Evolutionary conservation across 2,888 invertebrate species (phyloP).

Genomic region (Cyclophora punctaria): DNA sequence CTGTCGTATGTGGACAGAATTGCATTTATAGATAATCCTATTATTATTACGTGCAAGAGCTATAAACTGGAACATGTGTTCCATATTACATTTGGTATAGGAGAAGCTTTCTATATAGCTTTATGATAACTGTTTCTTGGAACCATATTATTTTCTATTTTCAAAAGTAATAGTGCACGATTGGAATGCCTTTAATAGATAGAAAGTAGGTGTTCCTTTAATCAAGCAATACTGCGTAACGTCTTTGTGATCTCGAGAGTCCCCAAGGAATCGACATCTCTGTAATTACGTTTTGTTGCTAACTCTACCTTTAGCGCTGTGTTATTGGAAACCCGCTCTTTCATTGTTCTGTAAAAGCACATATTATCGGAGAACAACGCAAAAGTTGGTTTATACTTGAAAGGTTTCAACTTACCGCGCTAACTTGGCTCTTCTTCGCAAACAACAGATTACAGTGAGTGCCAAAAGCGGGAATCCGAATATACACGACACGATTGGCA

Average conservation of each 20-base stretch:
- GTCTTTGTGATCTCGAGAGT: slow-evolving; percentile 12
- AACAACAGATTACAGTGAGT: slow-evolving; percentile 89
- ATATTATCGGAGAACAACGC: no score
- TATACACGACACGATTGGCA: slow-evolving; percentile 92
- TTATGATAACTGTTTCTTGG: no score
- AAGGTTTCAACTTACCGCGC: slow-evolving; percentile 65
- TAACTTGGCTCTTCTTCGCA: slow-evolving; percentile 87
- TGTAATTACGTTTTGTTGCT: slow-evolving; percentile 15
- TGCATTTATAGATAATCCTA: no score
- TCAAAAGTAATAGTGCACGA: no score
- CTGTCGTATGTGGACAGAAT: no score
- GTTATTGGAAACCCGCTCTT: slow-evolving; percentile 6
- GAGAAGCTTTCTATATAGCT: no score
- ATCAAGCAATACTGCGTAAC: slow-evolving; percentile 9
- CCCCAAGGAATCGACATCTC: slow-evolving; percentile 9
- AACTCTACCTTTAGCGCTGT: slow-evolving; percentile 3
- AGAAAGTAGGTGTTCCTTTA: slow-evolving; percentile 4
- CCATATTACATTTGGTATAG: no score
- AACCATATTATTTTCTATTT: no score
- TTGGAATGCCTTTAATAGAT: not conserved
- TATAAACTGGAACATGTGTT: no score
- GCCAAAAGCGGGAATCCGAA: slow-evolving; percentile 91
- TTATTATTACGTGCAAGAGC: no score
- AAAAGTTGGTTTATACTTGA: no score
- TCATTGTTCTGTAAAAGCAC: no score